Evolutionary conservation across 2,888 invertebrate species (phyloP).

Genomic region (Oeneis ivallda): DNA sequence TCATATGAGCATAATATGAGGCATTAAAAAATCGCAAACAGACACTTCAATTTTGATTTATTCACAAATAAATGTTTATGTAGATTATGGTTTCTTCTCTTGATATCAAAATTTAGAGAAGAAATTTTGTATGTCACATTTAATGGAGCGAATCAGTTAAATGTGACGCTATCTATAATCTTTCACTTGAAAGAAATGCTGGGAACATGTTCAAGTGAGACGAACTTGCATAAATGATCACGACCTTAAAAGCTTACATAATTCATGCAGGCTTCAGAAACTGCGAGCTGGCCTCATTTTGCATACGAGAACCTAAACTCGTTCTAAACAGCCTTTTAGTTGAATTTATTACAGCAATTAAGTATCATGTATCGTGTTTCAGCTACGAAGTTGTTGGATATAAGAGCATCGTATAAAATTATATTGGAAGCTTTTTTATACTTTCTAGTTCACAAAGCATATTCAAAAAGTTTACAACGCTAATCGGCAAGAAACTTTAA

Average conservation of each 20-base stretch:
- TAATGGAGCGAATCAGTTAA: conserved; percentile 2
- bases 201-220: conserved; percentile 57
- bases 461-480: too few species aligned
- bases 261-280: conserved; percentile 48
- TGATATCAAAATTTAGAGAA: too few species aligned
- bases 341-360: conserved; percentile 36
- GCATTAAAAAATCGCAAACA: too few species aligned
- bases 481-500: too few species aligned
- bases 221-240: conserved; percentile 55
- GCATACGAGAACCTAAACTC: conserved; percentile 44
- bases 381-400: conserved; percentile 6
- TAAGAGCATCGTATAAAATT: conserved; percentile 6
- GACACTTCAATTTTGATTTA: too few species aligned
- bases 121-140: too few species aligned
- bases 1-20: too few species aligned
- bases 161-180: conserved; percentile 10
- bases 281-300: conserved; percentile 51
- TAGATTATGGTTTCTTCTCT: too few species aligned
- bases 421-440: background rate
- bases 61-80: too few species aligned
- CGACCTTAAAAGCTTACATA: conserved; percentile 58
- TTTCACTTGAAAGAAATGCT: conserved; percentile 32
- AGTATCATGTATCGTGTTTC: conserved; percentile 22
- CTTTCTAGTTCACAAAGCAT: background rate
- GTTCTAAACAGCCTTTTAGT: conserved; percentile 36